Base-by-base conservation (phyloP, 2,797 vertebrate species). In the Pseudopleuronectes americanus region DNA sequence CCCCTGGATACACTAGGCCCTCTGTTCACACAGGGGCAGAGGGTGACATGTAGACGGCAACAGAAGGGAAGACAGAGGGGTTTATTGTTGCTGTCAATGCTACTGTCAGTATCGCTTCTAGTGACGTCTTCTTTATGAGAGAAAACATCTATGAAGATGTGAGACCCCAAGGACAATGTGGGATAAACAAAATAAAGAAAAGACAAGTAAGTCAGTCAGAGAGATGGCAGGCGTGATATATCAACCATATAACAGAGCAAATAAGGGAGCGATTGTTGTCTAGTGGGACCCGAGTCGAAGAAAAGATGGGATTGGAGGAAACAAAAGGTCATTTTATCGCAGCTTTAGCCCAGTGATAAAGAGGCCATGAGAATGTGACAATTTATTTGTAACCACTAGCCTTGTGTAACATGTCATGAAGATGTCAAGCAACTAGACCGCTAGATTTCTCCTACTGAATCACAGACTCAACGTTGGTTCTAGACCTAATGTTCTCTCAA, bases 191-290 rank as follows among this genome's bases (percentile, higher is more conserved):
- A 1, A 6, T 8, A 6, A 23, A 55, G 10, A 64, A 70, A 60
- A 47, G 22, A 48, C n/a, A 3, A 17, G 36, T 4, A 21, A 56
- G 28, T 51, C 54, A 62, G 22, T 6, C 16, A 8, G 43, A 53
- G 24, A 33, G 26, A 69, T 6, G 31, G 16, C 6, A 43, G 36
- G 47, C 22, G 2, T 62, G 66, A 73, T 71, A 28, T 43, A 49
- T 13, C 3, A 8, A 33, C 26, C 22, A 49, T 75, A 43, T 14
- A 59, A 57, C 51, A 24, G 57, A 74, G 41, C 41, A 77, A 56
- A 83, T 62, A 84, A 84, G 23, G 63, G 22, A 53, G 21, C 8
- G 51, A 82, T 80, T 90, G 84, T 88, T 79, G 77, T 85, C 61
- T 76, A 12, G 33, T 38, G 49, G 65, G 52, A 23, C 70, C 52